Percentiles rank a stretch among this genome's conserved stretches.
Conservation (phyloP, 2,113 vertebrate genomes). For the Oncorhynchus tshawytscha region DNA sequence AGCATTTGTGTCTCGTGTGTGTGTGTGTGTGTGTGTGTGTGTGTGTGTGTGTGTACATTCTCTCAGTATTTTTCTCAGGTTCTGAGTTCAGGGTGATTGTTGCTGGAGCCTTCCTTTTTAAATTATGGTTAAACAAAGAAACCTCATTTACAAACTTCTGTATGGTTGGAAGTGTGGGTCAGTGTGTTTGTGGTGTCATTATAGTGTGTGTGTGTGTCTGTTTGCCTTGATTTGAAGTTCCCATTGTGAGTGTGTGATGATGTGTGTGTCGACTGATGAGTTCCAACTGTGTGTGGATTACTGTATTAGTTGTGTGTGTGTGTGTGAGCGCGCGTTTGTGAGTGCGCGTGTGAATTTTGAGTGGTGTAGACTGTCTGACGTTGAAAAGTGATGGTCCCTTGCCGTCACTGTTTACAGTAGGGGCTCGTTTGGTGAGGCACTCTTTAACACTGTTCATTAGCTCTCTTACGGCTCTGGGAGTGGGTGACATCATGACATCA, state of each 20-base stretch:
- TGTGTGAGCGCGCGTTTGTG: background rate
- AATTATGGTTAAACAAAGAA: constrained; percentile 39
- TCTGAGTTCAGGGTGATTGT: background rate
- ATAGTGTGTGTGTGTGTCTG: background rate
- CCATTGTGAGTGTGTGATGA: background rate
- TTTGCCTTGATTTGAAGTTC: background rate
- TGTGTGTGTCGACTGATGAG: constrained; percentile 1
- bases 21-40: background rate
- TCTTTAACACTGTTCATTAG: constrained; percentile 48
- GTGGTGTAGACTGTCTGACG: background rate
- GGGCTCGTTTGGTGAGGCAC: constrained; percentile 28
- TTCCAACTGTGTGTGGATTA: background rate
- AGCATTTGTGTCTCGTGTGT: background rate
- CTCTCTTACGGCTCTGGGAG: constrained; percentile 19
- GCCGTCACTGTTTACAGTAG: constrained; percentile 56
- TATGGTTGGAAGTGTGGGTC: constrained; percentile 28
- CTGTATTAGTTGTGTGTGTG: background rate
- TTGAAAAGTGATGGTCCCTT: constrained; percentile 67
- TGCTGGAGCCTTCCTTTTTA: constrained; percentile 19
- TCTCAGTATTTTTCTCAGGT: background rate
- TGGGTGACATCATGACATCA: constrained; percentile 51
- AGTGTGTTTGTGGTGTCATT: constrained; percentile 1
- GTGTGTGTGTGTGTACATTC: background rate
- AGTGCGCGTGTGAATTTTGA: background rate
- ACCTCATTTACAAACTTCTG: constrained; percentile 15